These are phyloP conservation scores for Cyclopterus lumpus DNA, from an alignment of 2,797 vertebrate genomes.

Conservation along the genomic window DNA sequence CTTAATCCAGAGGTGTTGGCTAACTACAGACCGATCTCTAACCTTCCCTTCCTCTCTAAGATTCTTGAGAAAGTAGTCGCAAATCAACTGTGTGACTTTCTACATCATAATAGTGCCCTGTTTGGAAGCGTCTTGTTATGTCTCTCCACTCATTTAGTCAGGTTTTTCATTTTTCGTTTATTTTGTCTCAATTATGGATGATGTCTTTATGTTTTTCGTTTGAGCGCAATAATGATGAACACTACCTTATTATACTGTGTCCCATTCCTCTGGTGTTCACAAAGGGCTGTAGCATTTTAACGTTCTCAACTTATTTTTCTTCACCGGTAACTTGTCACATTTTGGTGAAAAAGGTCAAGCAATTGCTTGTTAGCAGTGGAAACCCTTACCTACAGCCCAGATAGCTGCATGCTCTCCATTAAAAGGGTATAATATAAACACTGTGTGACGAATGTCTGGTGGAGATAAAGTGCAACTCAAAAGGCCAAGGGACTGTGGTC, in stretches of 20 bases:
- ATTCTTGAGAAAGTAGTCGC: too few species aligned
- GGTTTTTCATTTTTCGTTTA: not conserved
- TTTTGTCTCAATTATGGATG: not conserved
- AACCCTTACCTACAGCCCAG: constrained; percentile 11
- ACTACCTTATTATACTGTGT: not conserved
- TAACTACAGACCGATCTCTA: not conserved
- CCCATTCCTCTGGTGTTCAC: constrained; percentile 6
- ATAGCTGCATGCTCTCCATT: constrained; percentile 48
- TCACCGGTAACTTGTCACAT: constrained; percentile 42
- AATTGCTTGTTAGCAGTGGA: constrained; percentile 56
- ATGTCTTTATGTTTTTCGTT: not conserved
- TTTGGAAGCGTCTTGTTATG: not conserved
- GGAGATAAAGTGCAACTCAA: constrained; percentile 24
- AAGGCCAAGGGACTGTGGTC: constrained; percentile 26
- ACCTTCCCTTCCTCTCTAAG: not conserved
- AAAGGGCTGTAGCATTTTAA: constrained; percentile 18
- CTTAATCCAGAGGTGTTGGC: not conserved
- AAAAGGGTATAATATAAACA: constrained; percentile 30
- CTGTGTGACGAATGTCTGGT: constrained; percentile 21
- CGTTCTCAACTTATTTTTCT: constrained; percentile 32
- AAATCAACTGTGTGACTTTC: too few species aligned
- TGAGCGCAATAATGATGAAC: not conserved
- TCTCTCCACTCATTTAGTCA: not conserved
- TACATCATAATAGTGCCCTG: not conserved
- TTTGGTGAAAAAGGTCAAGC: constrained; percentile 37